Evolutionary conservation across 2,888 invertebrate species (phyloP).

Genomic region (Cheilosia variabilis): DNA sequence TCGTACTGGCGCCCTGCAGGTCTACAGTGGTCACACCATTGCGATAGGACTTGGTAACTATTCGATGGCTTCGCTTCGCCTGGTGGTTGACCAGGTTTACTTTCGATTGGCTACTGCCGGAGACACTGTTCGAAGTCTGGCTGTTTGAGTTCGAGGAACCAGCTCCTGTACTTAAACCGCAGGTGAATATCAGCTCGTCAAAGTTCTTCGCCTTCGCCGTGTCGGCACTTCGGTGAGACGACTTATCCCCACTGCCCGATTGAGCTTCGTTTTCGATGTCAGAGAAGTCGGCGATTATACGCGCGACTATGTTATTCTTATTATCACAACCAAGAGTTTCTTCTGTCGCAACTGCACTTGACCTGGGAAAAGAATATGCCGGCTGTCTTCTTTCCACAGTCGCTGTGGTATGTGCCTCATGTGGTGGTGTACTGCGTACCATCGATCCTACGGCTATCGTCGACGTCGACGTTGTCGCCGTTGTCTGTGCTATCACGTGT

Average conservation of each 20-base stretch:
- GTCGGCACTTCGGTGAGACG: slow-evolving; percentile 29
- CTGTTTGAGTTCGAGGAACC: slow-evolving; percentile 63
- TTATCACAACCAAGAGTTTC: slow-evolving; percentile 80
- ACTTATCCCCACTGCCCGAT: slow-evolving; percentile 79
- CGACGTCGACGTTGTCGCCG: slow-evolving; percentile 36
- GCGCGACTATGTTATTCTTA: slow-evolving; percentile 86
- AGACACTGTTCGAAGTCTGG: slow-evolving; percentile 39
- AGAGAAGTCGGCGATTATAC: slow-evolving; percentile 87
- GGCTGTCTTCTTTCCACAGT: slow-evolving; percentile 51
- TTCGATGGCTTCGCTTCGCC: slow-evolving; percentile 81
- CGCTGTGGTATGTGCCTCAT: slow-evolving; percentile 34
- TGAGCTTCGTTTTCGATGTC: slow-evolving; percentile 86
- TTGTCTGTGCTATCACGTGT: slow-evolving; percentile 43
- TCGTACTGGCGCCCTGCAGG: slow-evolving; percentile 79
- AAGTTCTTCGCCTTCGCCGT: slow-evolving; percentile 81
- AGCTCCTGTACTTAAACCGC: slow-evolving; percentile 76
- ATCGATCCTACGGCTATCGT: slow-evolving; percentile 70
- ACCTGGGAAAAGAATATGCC: slow-evolving; percentile 46
- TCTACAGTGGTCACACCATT: slow-evolving; percentile 82
- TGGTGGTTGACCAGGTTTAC: slow-evolving; percentile 79
- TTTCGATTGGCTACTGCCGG: slow-evolving; percentile 70
- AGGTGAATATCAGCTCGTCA: slow-evolving; percentile 85
- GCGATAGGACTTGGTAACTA: slow-evolving; percentile 82
- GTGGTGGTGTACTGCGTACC: slow-evolving; percentile 78
- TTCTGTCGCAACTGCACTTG: slow-evolving; percentile 64